Conservation (phyloP, 2,888 invertebrate genomes). For the Seira sanloemensis region DNA sequence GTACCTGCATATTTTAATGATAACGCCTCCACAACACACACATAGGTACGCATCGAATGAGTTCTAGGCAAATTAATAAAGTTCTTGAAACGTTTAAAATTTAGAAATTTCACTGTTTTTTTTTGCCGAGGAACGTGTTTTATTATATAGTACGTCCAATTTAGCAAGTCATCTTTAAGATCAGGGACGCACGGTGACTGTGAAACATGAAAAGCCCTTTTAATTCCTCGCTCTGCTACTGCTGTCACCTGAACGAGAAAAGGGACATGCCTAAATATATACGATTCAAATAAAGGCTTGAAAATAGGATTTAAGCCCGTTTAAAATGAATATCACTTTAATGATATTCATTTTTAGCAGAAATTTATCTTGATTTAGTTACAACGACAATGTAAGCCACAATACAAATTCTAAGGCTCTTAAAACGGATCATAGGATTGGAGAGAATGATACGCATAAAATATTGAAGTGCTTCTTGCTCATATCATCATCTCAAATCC, state of each 20-base stretch:
- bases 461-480: not conserved
- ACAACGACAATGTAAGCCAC: not conserved
- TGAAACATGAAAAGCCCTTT: not conserved
- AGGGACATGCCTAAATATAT: not conserved
- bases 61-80: too few relatives aligned
- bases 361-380: not conserved
- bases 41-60: too few relatives aligned
- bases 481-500: not conserved
- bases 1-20: too few relatives aligned
- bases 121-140: too few relatives aligned
- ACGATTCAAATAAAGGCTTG: not conserved
- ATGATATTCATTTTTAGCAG: not conserved
- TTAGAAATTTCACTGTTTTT: too few relatives aligned
- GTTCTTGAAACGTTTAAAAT: too few relatives aligned
- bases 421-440: not conserved
- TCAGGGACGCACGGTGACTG: slow-evolving; percentile 22
- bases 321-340: too few relatives aligned
- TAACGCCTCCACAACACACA: too few relatives aligned
- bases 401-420: not conserved
- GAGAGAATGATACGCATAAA: not conserved
- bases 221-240: not conserved
- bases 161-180: slow-evolving; percentile 23
- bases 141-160: too few relatives aligned
- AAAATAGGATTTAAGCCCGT: not conserved
- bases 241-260: not conserved